Conservation (phyloP, 1,140 invertebrate species). For the Drosophila bocqueti region DNA sequence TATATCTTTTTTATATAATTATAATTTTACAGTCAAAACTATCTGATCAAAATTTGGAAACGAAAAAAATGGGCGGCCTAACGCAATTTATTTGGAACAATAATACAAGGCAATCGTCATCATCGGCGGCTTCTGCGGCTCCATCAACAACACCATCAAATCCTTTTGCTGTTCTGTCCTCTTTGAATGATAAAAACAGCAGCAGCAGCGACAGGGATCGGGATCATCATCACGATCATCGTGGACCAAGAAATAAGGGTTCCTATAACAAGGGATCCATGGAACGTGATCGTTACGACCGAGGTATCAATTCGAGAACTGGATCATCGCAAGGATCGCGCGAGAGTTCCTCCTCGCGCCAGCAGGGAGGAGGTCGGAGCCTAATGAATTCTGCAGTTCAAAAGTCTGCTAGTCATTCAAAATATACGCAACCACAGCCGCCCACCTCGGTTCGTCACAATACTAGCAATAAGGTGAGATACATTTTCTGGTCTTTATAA, state of each 20-base stretch:
- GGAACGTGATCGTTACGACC: slow-evolving; percentile 84
- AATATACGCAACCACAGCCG: slow-evolving; percentile 71
- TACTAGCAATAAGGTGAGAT: slow-evolving; percentile 65
- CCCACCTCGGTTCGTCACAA: slow-evolving; percentile 44
- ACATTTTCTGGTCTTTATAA: background rate
- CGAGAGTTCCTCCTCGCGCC: slow-evolving; percentile 81
- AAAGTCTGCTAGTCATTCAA: slow-evolving; percentile 81
- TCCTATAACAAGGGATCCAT: slow-evolving; percentile 86
- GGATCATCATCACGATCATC: slow-evolving; percentile 64
- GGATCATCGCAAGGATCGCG: slow-evolving; percentile 86
- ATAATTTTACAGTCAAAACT: slow-evolving; percentile 44
- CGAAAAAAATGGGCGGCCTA: slow-evolving; percentile 79
- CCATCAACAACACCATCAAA: slow-evolving; percentile 72
- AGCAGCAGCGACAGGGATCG: slow-evolving; percentile 42
- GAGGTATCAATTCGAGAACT: slow-evolving; percentile 86
- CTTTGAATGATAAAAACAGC: slow-evolving; percentile 70
- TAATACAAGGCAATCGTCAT: slow-evolving; percentile 43
- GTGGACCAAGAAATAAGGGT: slow-evolving; percentile 84
- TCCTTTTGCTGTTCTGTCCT: slow-evolving; percentile 77
- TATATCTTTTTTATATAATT: background rate
- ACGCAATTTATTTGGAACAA: slow-evolving; percentile 73
- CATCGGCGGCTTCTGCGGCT: slow-evolving; percentile 21
- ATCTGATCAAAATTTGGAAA: slow-evolving; percentile 72
- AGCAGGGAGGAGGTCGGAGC: slow-evolving; percentile 52
- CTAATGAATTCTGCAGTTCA: slow-evolving; percentile 65